Evolutionary conservation across 2,113 vertebrate genomes (phyloP), one percentile per base, ranked within the genome.

Genomic region (Cisticola juncidis): DNA sequence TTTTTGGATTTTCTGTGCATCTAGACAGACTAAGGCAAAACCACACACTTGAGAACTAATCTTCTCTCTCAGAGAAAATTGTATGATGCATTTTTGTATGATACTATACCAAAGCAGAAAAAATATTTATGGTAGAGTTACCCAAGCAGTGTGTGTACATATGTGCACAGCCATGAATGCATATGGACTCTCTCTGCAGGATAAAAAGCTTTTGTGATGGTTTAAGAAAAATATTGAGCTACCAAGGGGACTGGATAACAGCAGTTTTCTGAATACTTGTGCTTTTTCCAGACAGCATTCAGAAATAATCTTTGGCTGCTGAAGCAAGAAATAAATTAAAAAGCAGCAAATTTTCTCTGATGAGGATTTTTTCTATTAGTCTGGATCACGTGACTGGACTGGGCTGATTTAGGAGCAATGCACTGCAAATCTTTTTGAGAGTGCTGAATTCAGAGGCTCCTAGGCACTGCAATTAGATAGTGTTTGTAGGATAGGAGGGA

Each of bases 261-360:
- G 36, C 58, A 31, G 21, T 88, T 88, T 88, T 62, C 29, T 71
- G 76, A 83, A 48, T 23, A 66, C 22, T 31, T 88, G 20, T 81
- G 31, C 51, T 92, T 83, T 83, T 85, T 79, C 35, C 64, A 73
- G 61, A 29, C 29, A 85, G 17, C 6, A 4, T 66, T 80, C 51
- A 95, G 71, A 86, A 95, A 93, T 94, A 95, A 68, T 57, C 40
- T 88, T 81, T 80, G 70, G 78, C 33, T 93, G 66, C 58, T 77
- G 58, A 88, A 48, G 51, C 35, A 93, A 88, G 14, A 86, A 94
- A 85, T n/a, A 87, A 93, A 88, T 72, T 53, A 56, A 88, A 90
- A 86, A 12, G 7, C 29, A 64, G 31, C 36, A 88, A 9, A 66
- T 81, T 68, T 92, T 86, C 48, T 92, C 60, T 81, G 56, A 29